Base-by-base conservation (phyloP, 2,888 invertebrate species). In the Leuctra nigra region DNA sequence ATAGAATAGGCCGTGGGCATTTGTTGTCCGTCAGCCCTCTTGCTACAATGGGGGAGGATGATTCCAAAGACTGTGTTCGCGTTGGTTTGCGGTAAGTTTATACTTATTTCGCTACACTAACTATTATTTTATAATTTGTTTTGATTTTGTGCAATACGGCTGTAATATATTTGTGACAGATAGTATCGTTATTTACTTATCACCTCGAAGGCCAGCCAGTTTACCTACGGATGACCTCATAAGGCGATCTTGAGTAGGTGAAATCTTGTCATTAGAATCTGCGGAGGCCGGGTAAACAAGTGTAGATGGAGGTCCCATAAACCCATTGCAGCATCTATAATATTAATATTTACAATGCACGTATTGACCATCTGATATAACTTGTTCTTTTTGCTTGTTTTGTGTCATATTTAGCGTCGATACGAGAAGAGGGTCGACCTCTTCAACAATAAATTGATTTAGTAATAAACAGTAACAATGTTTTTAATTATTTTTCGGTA, bases 11-110 rank as follows among this genome's bases (percentile, higher is more conserved):
- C n/a, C n/a, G n/a, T n/a, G n/a, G n/a, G n/a, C n/a, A n/a, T n/a
- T n/a, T n/a, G n/a, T n/a, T n/a, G n/a, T n/a, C n/a, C n/a, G n/a
- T n/a, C n/a, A n/a, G n/a, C n/a, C n/a, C n/a, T n/a, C n/a, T n/a
- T n/a, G n/a, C n/a, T n/a, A 41, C 38, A 23, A 81, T 82, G 81
- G 75, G 80, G 62, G 79, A 79, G 64, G 81, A 81, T 65, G 83
- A 85, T 69, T 78, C 80, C 66, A 79, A n/a, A n/a, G n/a, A n/a
- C n/a, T n/a, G 81, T 65, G 84, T 84, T 53, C 78, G 83, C 55
- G 84, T 85, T 64, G 84, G 82, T 61, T 80, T 84, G 69, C 80
- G 84, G 84, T 84, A 70, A 75, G 70, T 61, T 39, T 23, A 22
- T 3, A 23, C 4, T 44, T 4, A 22, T 18, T 38, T 18, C 39